Evolutionary conservation across 2,888 invertebrate species (phyloP), one percentile per base, ranked within the genome.

Genomic region (Emmelina monodactyla): DNA sequence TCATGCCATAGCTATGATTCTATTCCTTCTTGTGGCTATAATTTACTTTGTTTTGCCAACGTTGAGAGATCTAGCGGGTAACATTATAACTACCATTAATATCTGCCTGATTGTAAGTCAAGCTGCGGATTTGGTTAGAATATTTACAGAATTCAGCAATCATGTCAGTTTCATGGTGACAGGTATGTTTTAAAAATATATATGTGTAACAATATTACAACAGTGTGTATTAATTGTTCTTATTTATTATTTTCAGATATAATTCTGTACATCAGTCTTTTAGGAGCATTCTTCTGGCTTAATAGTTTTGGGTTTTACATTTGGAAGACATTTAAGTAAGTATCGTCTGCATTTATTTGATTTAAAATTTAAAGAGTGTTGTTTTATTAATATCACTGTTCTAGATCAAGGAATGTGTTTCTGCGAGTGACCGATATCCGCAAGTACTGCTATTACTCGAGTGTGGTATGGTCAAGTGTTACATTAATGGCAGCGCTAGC

Each of bases 371-470:
- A 7, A 31, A 30, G n/a, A n/a, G n/a, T n/a, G n/a, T n/a, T n/a
- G n/a, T n/a, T n/a, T 13, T 19, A 32, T 40, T 31, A 31, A 33
- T 37, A 43, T 34, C 11, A 22, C 32, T 39, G 32, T 72, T 73
- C 31, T 59, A 88, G 91, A 51, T 92, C 92, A 3, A 81, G 91
- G 31, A 92, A 92, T 62, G 91, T 93, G 2, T 93, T 92, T 52
- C 67, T 93, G 3, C 81, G 92, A 37, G 90, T 92, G 37, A 92
- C 92, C 0, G 92, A 93, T 64, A 90, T 91, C 0, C 84, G 88
- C 40, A 92, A 92, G 68, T 93, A 92, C 59, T 92, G 92, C 55
- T 92, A 92, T 56, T 93, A 93, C 58, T 92, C 92, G 0, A 82
- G 82, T 28, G 92, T 90, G 48, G 90, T 89, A 1, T 92, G 92